Conservation (phyloP, 53 echinoderm and acorn worm species). For the Pentamera pediparva region DNA sequence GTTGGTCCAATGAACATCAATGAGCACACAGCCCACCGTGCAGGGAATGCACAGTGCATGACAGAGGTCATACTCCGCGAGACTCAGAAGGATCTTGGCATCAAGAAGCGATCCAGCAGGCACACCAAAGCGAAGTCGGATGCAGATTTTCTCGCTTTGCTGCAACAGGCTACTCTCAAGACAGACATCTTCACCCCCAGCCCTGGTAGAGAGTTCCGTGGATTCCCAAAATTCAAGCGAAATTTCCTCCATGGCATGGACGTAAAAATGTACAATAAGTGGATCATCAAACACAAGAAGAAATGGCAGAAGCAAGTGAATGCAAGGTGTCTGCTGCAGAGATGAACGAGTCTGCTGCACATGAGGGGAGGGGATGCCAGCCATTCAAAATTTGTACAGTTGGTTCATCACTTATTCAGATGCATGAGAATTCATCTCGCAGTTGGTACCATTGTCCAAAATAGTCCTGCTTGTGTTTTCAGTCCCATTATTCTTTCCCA, state of each 20-base stretch:
- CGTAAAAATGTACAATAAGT: neutral
- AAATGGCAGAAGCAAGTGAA: too few relatives aligned
- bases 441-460: too few relatives aligned
- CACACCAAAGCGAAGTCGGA: neutral
- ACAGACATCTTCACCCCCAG: neutral
- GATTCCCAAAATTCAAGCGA: neutral
- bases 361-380: too few relatives aligned
- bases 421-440: too few relatives aligned
- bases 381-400: too few relatives aligned
- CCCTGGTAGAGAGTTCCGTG: neutral
- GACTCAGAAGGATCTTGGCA: neutral
- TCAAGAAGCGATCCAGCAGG: neutral
- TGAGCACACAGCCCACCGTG: neutral
- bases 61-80: neutral
- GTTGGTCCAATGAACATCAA: slow-evolving; percentile 3
- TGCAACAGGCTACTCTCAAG: neutral
- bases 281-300: neutral
- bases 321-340: too few relatives aligned
- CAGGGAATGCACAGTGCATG: neutral
- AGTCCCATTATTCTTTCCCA: too few relatives aligned
- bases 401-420: too few relatives aligned
- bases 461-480: too few relatives aligned
- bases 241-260: neutral
- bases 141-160: neutral
- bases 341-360: too few relatives aligned